Conservation (phyloP, 1,140 invertebrate species). For the Musca vetustissima region DNA sequence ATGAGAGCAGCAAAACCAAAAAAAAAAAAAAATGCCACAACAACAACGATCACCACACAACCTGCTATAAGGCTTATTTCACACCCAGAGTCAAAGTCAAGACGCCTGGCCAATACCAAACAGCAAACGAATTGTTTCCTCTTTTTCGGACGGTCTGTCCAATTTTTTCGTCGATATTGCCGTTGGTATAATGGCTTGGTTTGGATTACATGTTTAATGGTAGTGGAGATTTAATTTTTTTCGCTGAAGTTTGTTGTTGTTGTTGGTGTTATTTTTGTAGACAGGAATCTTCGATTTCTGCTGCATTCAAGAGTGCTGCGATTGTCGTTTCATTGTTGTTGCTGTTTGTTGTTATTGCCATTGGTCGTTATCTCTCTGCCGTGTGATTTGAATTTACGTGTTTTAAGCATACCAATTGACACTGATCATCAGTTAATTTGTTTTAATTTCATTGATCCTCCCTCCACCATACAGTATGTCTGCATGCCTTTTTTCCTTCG, state of each 20-base stretch:
- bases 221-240: too few species aligned
- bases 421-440: constrained; percentile 55
- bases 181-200: too few species aligned
- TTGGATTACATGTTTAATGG: too few species aligned
- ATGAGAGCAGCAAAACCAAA: neutral
- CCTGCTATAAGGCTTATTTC: constrained; percentile 10
- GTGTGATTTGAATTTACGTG: constrained; percentile 42
- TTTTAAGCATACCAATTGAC: constrained; percentile 51
- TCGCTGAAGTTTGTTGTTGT: too few species aligned
- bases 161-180: too few species aligned
- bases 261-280: too few species aligned
- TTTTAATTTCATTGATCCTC: constrained; percentile 30
- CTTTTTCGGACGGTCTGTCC: too few species aligned
- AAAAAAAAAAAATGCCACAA: neutral
- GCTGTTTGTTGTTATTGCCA: neutral
- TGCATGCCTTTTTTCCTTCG: too few species aligned
- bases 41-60: constrained; percentile 4
- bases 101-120: too few species aligned
- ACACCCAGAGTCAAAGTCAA: neutral
- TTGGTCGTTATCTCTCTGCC: constrained; percentile 5
- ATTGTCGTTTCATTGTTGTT: neutral
- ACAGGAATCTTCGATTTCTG: too few species aligned
- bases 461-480: neutral
- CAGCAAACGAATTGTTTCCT: too few species aligned
- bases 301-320: too few species aligned